Conservation (phyloP, 2,113 vertebrate genomes). For the Oryzias melastigma region DNA sequence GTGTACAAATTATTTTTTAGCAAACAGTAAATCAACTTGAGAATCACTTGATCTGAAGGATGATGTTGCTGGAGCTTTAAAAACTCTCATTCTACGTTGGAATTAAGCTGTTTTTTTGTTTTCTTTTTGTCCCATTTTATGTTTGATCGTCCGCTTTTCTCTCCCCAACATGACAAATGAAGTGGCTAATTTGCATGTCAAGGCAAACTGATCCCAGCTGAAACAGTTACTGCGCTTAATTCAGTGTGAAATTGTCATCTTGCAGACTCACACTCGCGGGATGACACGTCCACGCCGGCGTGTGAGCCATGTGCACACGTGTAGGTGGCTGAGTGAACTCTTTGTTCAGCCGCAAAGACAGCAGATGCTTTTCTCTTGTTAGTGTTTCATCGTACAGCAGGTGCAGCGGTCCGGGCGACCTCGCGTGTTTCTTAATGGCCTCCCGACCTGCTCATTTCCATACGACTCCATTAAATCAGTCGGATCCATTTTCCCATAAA, state of each 20-base stretch:
- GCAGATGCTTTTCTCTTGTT: neutral
- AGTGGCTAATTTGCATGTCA: constrained; percentile 48
- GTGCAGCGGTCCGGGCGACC: neutral
- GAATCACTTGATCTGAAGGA: too few relatives aligned
- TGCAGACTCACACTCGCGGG: constrained; percentile 1
- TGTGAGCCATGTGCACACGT: constrained; percentile 11
- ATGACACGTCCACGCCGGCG: constrained; percentile 20
- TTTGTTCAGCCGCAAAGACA: constrained; percentile 23
- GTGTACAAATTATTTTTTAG: too few relatives aligned
- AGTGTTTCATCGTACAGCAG: neutral
- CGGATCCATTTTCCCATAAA: constrained; percentile 7
- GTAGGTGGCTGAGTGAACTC: constrained; percentile 11
- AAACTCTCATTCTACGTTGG: too few relatives aligned
- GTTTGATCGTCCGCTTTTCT: constrained; percentile 1
- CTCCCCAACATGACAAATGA: constrained; percentile 16
- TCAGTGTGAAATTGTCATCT: constrained; percentile 59
- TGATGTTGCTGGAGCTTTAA: too few relatives aligned
- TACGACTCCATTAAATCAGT: neutral
- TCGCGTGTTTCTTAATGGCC: constrained; percentile 3
- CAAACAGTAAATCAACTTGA: too few relatives aligned
- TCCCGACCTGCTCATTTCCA: constrained; percentile 17
- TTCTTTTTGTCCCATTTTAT: neutral
- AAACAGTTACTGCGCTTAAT: constrained; percentile 52
- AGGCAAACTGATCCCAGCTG: constrained; percentile 27
- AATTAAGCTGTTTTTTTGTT: neutral